A percentile compares a stretch with the other conserved stretches of the same genome.
Conservation (phyloP, 2,888 invertebrate species). For the Carterocephalus palaemon region DNA sequence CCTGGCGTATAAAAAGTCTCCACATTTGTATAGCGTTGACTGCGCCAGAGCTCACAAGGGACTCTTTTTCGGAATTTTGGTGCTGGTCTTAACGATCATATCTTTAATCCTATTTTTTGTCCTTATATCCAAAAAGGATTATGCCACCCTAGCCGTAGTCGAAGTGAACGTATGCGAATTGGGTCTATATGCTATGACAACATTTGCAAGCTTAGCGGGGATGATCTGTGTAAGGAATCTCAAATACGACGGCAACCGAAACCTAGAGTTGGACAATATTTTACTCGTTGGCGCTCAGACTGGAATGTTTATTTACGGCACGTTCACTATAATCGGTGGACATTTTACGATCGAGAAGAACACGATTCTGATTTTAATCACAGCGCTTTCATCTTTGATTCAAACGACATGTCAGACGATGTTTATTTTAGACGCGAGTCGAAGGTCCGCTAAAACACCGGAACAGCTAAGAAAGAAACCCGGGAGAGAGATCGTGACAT, state of each 20-base stretch:
- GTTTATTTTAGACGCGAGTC: constrained; percentile 93
- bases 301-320: constrained; percentile 95
- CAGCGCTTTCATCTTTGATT: constrained; percentile 90
- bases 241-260: constrained; percentile 89
- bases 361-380: constrained; percentile 88
- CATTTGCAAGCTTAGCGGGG: constrained; percentile 90
- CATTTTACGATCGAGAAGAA: constrained; percentile 91
- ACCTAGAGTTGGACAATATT: constrained; percentile 92
- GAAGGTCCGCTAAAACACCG: constrained; percentile 88
- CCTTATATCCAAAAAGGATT: constrained; percentile 87
- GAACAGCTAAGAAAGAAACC: constrained; percentile 92
- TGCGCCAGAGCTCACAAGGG: constrained; percentile 96
- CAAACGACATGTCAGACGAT: constrained; percentile 95
- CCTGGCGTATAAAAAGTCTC: constrained; percentile 85
- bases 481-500: constrained; percentile 95
- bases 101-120: constrained; percentile 95
- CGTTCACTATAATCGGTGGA: constrained; percentile 95
- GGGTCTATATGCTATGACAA: constrained; percentile 90
- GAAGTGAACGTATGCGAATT: constrained; percentile 95
- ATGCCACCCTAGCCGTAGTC: constrained; percentile 89
- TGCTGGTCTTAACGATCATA: constrained; percentile 93
- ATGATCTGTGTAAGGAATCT: constrained; percentile 92
- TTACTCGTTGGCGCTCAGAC: constrained; percentile 95
- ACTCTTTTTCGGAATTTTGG: constrained; percentile 92
- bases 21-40: constrained; percentile 95